A percentile compares a stretch with the other conserved stretches of the same genome.
phyloP scores from a whole-genome alignment of 2,888 invertebrate species.

The Ennomos erosarius region DNA sequence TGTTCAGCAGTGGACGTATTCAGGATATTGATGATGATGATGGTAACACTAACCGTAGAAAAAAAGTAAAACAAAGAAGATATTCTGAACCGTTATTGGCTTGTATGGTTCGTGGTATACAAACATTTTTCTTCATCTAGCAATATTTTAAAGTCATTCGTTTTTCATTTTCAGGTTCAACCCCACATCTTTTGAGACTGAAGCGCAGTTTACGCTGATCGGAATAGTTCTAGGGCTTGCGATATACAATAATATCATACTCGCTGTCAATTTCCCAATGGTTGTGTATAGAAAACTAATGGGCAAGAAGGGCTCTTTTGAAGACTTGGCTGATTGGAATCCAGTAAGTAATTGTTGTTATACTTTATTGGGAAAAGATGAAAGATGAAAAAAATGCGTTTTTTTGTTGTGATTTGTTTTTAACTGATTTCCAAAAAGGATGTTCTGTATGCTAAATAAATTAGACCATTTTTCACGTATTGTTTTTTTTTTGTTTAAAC shows the following conservation, averaged over 20 bases:
- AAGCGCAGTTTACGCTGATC: slow-evolving; percentile 96
- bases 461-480: too few relatives aligned
- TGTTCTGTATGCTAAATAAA: too few relatives aligned
- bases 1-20: too few relatives aligned
- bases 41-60: too few relatives aligned
- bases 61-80: too few relatives aligned
- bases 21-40: too few relatives aligned
- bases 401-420: not conserved
- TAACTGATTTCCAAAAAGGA: not conserved
- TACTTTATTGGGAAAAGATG: too few relatives aligned
- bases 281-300: slow-evolving; percentile 97
- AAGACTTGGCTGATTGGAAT: slow-evolving; percentile 95
- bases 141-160: not conserved
- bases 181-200: slow-evolving; percentile 96
- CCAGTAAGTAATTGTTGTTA: slow-evolving; percentile 84
- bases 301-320: slow-evolving; percentile 95
- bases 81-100: too few relatives aligned
- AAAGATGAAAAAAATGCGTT: too few relatives aligned
- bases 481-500: too few relatives aligned
- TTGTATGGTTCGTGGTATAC: too few relatives aligned
- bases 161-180: slow-evolving; percentile 90
- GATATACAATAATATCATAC: slow-evolving; percentile 97
- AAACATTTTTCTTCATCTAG: too few relatives aligned
- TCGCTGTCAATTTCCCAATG: slow-evolving; percentile 98
- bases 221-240: slow-evolving; percentile 97